Base-by-base conservation (phyloP, 2,888 invertebrate species). In the Caenorhabditis angaria region DNA sequence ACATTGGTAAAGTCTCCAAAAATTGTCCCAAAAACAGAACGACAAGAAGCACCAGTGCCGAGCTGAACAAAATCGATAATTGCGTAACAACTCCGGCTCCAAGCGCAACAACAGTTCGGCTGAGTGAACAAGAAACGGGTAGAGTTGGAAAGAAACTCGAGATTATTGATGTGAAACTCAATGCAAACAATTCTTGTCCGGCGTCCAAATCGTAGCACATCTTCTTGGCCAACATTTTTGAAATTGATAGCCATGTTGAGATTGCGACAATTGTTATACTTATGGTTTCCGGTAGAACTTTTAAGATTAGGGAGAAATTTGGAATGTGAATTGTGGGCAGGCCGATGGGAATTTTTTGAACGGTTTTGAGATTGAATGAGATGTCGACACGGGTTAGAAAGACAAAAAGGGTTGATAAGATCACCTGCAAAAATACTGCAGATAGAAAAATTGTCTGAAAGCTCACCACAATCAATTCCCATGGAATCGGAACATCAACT, bases 11-110 rank as follows among this genome's bases (percentile, higher is more conserved):
- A 54, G 92, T 90, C 88, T 93, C 92, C 88, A 96, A 94, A 41
- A 63, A 76, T 20, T 64, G 48, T 0, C 94, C 95, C 75, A 95
- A 91, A 91, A 93, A 93, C 63, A 95, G 89, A 65, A 96, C 89
- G 58, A 95, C 93, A 79, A 92, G 89, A 2, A 94, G 89, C 20
- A 96, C 89, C 29, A 95, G 89, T 0, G 88, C 65, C 70, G 93
- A 93, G 5, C 94, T 94, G 56, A 95, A 91, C 18, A 94, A 85
- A 0, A 93, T 93, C 0, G 94, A 93, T 50, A 89, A 69, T 89
- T 94, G 94, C 0, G 94, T 94, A 85, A 92, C 93, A 41, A 94
- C 93, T 18, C 95, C 95, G 0, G 94, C 93, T 80, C 92, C 91
- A 82, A 93, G 92, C 85, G 94, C 94, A 59, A 95, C 93, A 22